Base-by-base conservation (phyloP, 1,140 invertebrate species). In the Drosophila tropicalis region DNA sequence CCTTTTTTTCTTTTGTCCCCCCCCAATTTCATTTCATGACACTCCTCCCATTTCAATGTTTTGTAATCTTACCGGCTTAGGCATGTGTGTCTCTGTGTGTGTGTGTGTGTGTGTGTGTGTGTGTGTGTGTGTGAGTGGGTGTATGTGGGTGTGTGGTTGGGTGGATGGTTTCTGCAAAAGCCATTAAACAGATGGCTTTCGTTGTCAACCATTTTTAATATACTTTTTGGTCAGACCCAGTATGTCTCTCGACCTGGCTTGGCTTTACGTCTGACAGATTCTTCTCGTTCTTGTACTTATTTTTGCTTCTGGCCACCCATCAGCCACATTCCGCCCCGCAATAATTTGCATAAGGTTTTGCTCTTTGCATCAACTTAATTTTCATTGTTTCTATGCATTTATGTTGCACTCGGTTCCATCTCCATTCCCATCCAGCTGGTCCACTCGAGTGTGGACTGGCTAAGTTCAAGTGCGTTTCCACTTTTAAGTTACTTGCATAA, bases 101-200 rank as follows among this genome's bases (percentile, higher is more conserved):
- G 63, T 67, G 69, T 58, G 60, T 40, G 51, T 69, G 68, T 44
- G 64, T 63, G 76, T n/a, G n/a, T n/a, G 77, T 51, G 76, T 39
- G 58, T 58, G 57, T 51, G 63, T 67, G 69, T 58, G 60, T 40
- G 51, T 69, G 68, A 51, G 64, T 63, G 76, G 60, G 51, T 55
- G 41, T 10, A 6, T 54, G 64, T 63, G 76, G 60, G 51, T 55
- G 41, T 10, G 9, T 54, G 39, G 25, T 64, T 60, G 66, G 70
- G 56, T 75, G 67, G 62, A 34, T 56, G 36, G 39, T 32, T 62
- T 36, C 39, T 67, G 64, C 76, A 54, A 60, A 55, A 57, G 13
- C 73, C 86, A 90, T 86, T 90, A 90, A 90, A 83, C 86, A 90
- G 86, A 90, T 90, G 86, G 86, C 86, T 87, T 90, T 82, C 76